Percentiles rank a stretch among this genome's conserved stretches.
These are phyloP conservation scores for Epirrhoe alternata DNA, from an alignment of 2,888 invertebrate species.

Conservation along the genomic window DNA sequence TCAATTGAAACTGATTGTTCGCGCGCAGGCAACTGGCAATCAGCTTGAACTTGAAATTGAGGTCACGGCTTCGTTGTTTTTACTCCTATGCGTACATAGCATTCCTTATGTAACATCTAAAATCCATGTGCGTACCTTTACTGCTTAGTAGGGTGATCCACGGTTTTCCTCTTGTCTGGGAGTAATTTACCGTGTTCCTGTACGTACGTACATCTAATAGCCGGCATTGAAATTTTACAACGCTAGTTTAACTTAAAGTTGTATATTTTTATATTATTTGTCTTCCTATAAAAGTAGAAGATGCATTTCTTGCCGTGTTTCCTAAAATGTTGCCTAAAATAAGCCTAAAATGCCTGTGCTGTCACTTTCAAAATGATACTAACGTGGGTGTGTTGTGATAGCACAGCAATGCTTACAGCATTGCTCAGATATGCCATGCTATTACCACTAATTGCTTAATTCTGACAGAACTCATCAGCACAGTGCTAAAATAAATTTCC, in stretches of 20 bases:
- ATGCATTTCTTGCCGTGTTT: too few species aligned
- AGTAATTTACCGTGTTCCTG: slow-evolving; percentile 11
- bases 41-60: slow-evolving; percentile 39
- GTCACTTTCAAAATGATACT: not conserved
- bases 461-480: slow-evolving; percentile 9
- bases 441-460: slow-evolving; percentile 9
- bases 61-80: slow-evolving; percentile 40
- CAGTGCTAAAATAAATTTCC: slow-evolving; percentile 16
- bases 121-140: slow-evolving; percentile 3
- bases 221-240: not conserved
- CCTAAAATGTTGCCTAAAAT: too few species aligned
- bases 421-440: slow-evolving; percentile 1
- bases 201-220: slow-evolving; percentile 13
- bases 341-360: not conserved
- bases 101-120: slow-evolving; percentile 23
- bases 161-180: slow-evolving; percentile 10
- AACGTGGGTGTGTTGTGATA: not conserved
- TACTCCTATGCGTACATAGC: slow-evolving; percentile 16
- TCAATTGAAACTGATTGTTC: slow-evolving; percentile 29
- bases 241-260: not conserved
- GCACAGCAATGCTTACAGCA: slow-evolving; percentile 2
- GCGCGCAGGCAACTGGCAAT: slow-evolving; percentile 11
- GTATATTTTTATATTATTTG: not conserved
- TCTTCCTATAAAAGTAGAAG: too few species aligned
- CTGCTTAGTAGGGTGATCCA: not conserved